Percentiles rank a stretch among this genome's conserved stretches.
Conservation (phyloP, 30 jellyfish, hydroid and myxozoan species). For the Pseudorhiza aurosa region DNA sequence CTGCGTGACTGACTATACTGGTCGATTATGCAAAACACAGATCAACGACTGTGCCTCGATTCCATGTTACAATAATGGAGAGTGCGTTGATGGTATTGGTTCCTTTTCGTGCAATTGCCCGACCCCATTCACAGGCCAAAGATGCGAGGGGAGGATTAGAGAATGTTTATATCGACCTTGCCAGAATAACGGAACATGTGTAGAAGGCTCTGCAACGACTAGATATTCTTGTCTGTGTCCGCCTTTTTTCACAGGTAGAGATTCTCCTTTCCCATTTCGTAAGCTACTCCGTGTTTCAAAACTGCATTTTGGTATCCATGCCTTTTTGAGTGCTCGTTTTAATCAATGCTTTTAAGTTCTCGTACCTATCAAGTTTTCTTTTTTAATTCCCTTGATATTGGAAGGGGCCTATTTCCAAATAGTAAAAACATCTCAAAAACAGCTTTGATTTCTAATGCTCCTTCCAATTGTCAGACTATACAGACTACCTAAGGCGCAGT, state of each 20-base stretch:
- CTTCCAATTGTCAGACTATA: too few species aligned
- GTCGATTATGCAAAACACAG: slow-evolving; percentile 29
- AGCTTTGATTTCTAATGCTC: too few species aligned
- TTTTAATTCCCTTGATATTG: too few species aligned
- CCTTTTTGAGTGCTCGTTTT: too few species aligned
- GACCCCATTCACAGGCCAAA: slow-evolving; percentile 45
- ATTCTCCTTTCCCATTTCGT: too few species aligned
- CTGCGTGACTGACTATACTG: slow-evolving; percentile 19
- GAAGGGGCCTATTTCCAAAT: too few species aligned
- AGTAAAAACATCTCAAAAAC: too few species aligned
- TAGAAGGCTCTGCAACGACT: slow-evolving; percentile 13
- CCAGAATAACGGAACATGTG: slow-evolving; percentile 64
- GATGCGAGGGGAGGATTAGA: slow-evolving; percentile 36
- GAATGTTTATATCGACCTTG: slow-evolving; percentile 56
- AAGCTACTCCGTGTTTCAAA: too few species aligned
- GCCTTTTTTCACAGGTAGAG: slow-evolving; percentile 24
- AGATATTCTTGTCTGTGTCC: slow-evolving; percentile 33
- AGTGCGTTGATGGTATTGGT: slow-evolving; percentile 40
- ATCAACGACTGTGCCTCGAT: slow-evolving; percentile 33
- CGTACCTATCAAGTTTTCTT: too few species aligned
- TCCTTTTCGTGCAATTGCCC: slow-evolving; percentile 43
- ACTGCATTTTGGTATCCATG: too few species aligned
- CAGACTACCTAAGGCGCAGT: too few species aligned
- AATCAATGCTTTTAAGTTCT: too few species aligned
- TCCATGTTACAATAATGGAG: slow-evolving; percentile 54